Percentiles rank a stretch among this genome's conserved stretches.
phyloP scores from a whole-genome alignment of 1,140 invertebrate genomes.

The Diabrotica virgifera region DNA sequence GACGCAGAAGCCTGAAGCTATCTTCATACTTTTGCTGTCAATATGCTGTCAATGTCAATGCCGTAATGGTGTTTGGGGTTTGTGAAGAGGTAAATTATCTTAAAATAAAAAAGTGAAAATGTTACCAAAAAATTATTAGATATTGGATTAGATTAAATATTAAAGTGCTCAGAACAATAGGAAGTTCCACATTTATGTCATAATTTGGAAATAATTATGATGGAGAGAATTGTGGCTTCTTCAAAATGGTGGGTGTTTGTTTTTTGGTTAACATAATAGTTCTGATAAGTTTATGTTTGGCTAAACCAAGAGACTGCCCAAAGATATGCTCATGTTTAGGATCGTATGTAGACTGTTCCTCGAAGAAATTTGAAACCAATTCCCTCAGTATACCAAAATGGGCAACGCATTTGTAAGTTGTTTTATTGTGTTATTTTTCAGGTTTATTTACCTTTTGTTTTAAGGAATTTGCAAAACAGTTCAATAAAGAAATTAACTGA shows the following conservation, averaged over 20 bases:
- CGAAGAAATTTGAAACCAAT: slow-evolving; percentile 56
- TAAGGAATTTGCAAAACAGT: slow-evolving; percentile 74
- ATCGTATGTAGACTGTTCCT: slow-evolving; percentile 58
- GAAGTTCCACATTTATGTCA: slow-evolving; percentile 19
- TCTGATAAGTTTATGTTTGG: slow-evolving; percentile 36
- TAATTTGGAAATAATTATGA: slow-evolving; percentile 36
- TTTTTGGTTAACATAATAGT: slow-evolving; percentile 39
- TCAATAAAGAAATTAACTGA: slow-evolving; percentile 65
- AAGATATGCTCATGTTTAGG: slow-evolving; percentile 58
- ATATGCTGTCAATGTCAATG: too few relatives aligned
- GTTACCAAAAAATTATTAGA: too few relatives aligned
- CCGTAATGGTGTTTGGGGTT: too few relatives aligned
- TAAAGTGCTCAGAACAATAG: background rate
- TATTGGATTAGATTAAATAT: too few relatives aligned
- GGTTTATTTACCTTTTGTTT: slow-evolving; percentile 39
- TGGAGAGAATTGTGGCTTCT: slow-evolving; percentile 40
- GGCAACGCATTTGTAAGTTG: slow-evolving; percentile 60
- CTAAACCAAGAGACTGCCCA: slow-evolving; percentile 54
- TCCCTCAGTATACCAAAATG: slow-evolving; percentile 58
- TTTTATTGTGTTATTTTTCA: slow-evolving; percentile 17
- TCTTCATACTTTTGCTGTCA: too few relatives aligned
- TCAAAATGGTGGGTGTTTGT: slow-evolving; percentile 48
- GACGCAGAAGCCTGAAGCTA: too few relatives aligned
- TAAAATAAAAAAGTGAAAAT: too few relatives aligned
- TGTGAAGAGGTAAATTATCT: too few relatives aligned